phyloP scores from a whole-genome alignment of 2,888 invertebrate genomes.

The Melanotus villosus region DNA sequence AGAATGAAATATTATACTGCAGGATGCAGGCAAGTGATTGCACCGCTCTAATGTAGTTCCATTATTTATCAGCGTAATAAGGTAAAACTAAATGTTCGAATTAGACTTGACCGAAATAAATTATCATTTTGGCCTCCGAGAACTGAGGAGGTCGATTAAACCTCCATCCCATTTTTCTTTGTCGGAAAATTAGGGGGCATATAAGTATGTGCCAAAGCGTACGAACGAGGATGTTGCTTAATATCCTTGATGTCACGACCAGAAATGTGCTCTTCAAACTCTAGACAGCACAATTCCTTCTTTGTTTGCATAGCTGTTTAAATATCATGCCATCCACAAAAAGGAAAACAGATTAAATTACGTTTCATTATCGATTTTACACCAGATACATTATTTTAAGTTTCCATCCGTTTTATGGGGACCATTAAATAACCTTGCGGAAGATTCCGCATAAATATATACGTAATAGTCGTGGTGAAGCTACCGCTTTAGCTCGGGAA shows the following conservation, averaged over 20 bases:
- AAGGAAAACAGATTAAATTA: conserved; percentile 11
- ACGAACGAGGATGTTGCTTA: conserved; percentile 41
- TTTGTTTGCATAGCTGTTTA: conserved; percentile 39
- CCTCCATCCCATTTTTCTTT: conserved; percentile 16
- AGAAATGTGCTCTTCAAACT: conserved; percentile 38
- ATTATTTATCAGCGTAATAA: conserved; percentile 56
- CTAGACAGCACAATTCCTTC: conserved; percentile 35
- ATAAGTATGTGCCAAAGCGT: conserved; percentile 36
- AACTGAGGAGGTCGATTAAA: conserved; percentile 11
- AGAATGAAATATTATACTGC: conserved; percentile 60
- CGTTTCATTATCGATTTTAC: background rate
- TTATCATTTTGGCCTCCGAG: background rate
- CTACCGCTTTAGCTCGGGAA: background rate
- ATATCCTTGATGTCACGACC: conserved; percentile 44
- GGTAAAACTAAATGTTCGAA: background rate
- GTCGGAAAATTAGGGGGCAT: conserved; percentile 32
- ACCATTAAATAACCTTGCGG: too few relatives aligned
- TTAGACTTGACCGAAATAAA: conserved; percentile 4
- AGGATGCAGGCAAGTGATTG: conserved; percentile 55
- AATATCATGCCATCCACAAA: conserved; percentile 12
- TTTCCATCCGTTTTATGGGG: too few relatives aligned
- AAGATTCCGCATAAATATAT: too few relatives aligned
- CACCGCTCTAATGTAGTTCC: conserved; percentile 62
- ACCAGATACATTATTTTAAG: background rate
- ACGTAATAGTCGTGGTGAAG: too few relatives aligned